phyloP scores from a whole-genome alignment of 2,113 vertebrate genomes.

The Astatotilapia flaviijosephi region DNA sequence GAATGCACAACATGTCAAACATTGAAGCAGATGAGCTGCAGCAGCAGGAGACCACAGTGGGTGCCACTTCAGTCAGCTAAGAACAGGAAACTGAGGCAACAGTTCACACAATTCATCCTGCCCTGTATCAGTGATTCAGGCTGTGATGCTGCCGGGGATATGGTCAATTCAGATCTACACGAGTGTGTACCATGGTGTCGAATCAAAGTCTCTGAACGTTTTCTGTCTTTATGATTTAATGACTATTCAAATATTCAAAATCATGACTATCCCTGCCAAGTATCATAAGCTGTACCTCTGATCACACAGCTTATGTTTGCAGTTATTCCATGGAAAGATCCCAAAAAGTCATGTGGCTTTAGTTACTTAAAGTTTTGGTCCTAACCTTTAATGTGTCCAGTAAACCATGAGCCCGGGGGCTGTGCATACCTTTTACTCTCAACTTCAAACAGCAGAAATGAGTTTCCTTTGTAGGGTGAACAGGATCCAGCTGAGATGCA shows the following conservation, averaged over 20 bases:
- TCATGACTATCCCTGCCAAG: fast-evolving
- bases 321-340: not conserved
- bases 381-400: not conserved
- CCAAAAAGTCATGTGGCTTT: not conserved
- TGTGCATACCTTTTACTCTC: not conserved
- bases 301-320: not conserved
- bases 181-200: fast-evolving
- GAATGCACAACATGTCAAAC: not conserved
- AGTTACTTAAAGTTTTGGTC: not conserved
- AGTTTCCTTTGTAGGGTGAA: not conserved
- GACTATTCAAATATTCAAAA: not conserved
- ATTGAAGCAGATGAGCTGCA: fast-evolving
- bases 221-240: not conserved
- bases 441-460: not conserved
- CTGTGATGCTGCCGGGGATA: fast-evolving
- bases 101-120: not conserved
- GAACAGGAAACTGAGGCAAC: fast-evolving
- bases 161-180: not conserved
- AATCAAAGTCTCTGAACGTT: not conserved
- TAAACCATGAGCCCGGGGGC: fast-evolving
- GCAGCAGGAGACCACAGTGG: not conserved
- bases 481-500: not conserved
- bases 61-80: not conserved
- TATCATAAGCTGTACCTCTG: fast-evolving
- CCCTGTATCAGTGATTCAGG: not conserved